These are phyloP conservation scores for Gymnoscopelus braueri DNA, from an alignment of 2,797 vertebrate species.

Conservation along the genomic window DNA sequence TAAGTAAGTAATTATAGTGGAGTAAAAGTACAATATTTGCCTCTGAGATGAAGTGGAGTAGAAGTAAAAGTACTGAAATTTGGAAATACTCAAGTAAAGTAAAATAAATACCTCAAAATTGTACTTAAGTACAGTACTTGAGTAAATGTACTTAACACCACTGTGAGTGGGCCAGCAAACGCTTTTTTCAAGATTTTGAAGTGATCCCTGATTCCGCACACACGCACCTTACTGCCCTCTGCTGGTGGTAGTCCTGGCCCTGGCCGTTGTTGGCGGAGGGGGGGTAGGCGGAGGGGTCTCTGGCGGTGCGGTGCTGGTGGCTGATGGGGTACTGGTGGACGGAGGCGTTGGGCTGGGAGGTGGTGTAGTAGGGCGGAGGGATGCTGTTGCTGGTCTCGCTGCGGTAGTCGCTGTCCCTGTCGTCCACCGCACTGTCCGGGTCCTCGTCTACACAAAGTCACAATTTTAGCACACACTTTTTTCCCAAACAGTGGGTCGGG, in stretches of 20 bases:
- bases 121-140: too few species aligned
- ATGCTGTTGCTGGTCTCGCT: conserved; percentile 98
- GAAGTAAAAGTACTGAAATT: too few species aligned
- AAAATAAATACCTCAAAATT: too few species aligned
- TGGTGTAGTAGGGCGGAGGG: conserved; percentile 92
- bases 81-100: too few species aligned
- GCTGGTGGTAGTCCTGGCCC: conserved; percentile 86
- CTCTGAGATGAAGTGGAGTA: too few species aligned
- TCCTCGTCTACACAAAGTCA: conserved; percentile 85
- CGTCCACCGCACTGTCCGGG: conserved; percentile 93
- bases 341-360: conserved; percentile 94
- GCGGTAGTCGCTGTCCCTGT: conserved; percentile 96
- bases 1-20: not conserved
- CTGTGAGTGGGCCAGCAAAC: not conserved
- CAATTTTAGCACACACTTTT: not conserved
- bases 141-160: too few species aligned
- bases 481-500: too few species aligned
- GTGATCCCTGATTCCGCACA: not conserved
- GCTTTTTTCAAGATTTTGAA: not conserved
- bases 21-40: conserved; percentile 17
- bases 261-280: conserved; percentile 85
- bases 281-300: conserved; percentile 81
- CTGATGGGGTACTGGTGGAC: conserved; percentile 95
- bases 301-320: conserved; percentile 86
- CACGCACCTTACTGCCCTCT: conserved; percentile 80